These are phyloP conservation scores for Arvicola amphibius DNA, from an alignment of 2,797 vertebrate species.

Conservation along the genomic window DNA sequence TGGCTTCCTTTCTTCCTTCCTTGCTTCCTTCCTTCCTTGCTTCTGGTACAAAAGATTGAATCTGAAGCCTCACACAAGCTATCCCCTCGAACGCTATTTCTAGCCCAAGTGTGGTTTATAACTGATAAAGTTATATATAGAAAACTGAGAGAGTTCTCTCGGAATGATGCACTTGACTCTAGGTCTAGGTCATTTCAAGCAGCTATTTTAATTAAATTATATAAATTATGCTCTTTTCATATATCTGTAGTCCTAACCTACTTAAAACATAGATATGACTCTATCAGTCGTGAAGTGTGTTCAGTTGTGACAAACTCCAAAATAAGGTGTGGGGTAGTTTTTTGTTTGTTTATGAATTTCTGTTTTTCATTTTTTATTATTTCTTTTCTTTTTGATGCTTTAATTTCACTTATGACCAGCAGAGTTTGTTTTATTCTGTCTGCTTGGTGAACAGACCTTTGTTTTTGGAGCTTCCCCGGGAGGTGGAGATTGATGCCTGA, in stretches of 20 bases:
- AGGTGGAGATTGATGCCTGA: not conserved
- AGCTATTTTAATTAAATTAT: conserved; percentile 55
- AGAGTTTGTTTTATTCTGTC: not conserved
- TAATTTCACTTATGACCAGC: not conserved
- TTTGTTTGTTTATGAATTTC: not conserved
- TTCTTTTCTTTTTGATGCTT: not conserved
- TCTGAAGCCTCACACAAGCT: not conserved
- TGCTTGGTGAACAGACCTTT: not conserved
- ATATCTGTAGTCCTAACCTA: not conserved
- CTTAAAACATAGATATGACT: conserved; percentile 10
- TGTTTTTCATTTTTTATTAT: not conserved
- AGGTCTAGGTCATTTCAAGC: conserved; percentile 1
- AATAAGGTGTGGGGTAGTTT: not conserved
- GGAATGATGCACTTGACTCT: conserved; percentile 21
- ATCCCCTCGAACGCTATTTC: too few relatives aligned
- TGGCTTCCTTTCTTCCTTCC: too few relatives aligned
- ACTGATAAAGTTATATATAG: not conserved
- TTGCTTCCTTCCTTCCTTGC: not conserved
- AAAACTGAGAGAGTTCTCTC: not conserved
- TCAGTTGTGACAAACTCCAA: not conserved
- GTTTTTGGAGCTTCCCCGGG: not conserved
- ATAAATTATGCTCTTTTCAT: not conserved
- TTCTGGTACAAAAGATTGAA: not conserved
- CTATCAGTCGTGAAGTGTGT: not conserved
- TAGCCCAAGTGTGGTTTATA: not conserved